Base-by-base conservation (phyloP, 2,113 vertebrate species). In the Oenanthe melanoleuca region DNA sequence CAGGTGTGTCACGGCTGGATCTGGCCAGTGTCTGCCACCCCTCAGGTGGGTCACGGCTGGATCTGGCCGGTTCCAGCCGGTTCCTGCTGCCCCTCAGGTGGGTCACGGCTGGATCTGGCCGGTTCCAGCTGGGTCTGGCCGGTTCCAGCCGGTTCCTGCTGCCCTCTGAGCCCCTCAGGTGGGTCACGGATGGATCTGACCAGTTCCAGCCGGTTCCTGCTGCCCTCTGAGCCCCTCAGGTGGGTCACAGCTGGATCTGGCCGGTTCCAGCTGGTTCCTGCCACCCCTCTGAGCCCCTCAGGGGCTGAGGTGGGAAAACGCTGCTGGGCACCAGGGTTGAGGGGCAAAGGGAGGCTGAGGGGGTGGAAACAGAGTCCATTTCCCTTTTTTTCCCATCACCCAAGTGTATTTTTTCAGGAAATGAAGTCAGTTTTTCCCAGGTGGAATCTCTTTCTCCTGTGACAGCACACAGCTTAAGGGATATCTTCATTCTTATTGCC, bases 11-110 rank as follows among this genome's bases (percentile, higher is more conserved):
- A 24, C 1, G 0, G 24, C 19, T 0, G 47, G 47, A 23, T 47
- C 47, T 47, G 22, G 22, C 22, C 3, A 1, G 28, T 40, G n/a
- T n/a, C n/a, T n/a, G n/a, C n/a, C n/a, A n/a, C 34, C 34, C 14
- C 49, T 5, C 4, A 0, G 7, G 15, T 0, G 9, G 34, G 34
- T 4, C 44, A 24, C 1, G 0, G 28, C 12, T 0, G 26, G 50
- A 18, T 45, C 29, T 9, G 2, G 11, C 33, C 0, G 0, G 28
- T 40, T 59, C 49, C 49, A 23, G 22, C n/a, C n/a, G n/a, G n/a
- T n/a, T n/a, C n/a, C n/a, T n/a, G n/a, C n/a, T n/a, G n/a, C 23
- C 24, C 55, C 49, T 5, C 4, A 0, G 8, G 18, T 0, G 9
- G 38, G 34, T 4, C 44, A 24, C 1, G 0, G 22, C 19, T 0